Evolutionary conservation across 2,888 invertebrate species (phyloP).

Genomic region (Ischnura elegans): DNA sequence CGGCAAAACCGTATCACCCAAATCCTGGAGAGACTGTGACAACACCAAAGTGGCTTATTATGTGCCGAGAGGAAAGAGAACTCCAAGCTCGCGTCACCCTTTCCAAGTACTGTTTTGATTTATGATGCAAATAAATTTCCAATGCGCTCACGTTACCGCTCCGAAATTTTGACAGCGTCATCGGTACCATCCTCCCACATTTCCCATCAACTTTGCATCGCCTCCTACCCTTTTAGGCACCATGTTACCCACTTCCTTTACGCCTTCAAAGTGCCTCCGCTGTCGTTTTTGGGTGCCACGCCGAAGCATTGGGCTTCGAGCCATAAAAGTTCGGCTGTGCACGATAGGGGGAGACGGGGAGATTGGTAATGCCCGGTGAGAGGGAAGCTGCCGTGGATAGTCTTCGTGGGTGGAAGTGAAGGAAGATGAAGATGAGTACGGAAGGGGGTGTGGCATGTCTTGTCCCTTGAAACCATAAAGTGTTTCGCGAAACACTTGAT

Average conservation of each 20-base stretch:
- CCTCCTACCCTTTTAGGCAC: neutral
- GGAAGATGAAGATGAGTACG: neutral
- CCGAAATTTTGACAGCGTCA: neutral
- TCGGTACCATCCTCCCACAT: neutral
- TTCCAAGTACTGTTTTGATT: neutral
- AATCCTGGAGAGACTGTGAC: neutral
- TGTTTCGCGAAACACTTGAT: neutral
- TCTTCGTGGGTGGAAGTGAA: neutral
- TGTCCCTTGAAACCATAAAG: neutral
- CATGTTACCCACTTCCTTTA: neutral
- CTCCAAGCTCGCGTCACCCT: neutral
- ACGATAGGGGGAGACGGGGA: neutral
- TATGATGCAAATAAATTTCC: neutral
- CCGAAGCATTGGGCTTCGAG: slow-evolving; percentile 14
- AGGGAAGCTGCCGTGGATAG: neutral
- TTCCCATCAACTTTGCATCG: slow-evolving; percentile 15
- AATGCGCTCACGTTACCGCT: neutral
- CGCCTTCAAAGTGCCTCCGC: neutral
- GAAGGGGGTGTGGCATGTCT: neutral
- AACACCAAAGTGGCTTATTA: neutral
- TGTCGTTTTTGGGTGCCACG: neutral
- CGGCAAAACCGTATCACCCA: neutral
- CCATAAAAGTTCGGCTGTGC: neutral
- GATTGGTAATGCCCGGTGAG: neutral
- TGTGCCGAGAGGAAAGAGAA: neutral